A percentile compares a stretch with the other conserved stretches of the same genome.
phyloP scores from a whole-genome alignment of 2,888 invertebrate species.

The Carcina quercana region DNA sequence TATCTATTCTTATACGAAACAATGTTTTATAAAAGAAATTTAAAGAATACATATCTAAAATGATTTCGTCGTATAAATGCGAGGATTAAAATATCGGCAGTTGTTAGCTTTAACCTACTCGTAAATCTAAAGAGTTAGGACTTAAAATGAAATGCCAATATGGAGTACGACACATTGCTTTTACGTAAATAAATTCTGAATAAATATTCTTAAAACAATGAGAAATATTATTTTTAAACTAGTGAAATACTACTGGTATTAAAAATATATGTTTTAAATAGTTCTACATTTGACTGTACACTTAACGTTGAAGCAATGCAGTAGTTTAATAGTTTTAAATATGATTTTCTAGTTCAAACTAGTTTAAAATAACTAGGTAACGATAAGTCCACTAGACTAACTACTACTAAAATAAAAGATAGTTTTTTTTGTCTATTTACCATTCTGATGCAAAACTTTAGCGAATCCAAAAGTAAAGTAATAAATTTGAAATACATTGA shows the following conservation, averaged over 20 bases:
- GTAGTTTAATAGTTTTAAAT: no score
- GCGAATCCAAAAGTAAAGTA: no score
- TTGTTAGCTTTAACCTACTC: constrained; percentile 34
- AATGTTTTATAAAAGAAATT: constrained; percentile 11
- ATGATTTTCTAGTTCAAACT: no score
- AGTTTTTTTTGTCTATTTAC: no score
- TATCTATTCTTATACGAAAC: constrained; percentile 14
- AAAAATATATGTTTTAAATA: no score
- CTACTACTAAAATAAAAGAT: no score
- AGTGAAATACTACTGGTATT: not conserved
- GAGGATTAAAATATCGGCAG: constrained; percentile 64
- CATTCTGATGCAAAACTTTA: no score
- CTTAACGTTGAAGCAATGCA: no score
- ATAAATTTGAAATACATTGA: no score
- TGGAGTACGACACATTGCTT: constrained; percentile 52
- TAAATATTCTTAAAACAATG: constrained; percentile 36
- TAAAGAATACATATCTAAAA: constrained; percentile 2
- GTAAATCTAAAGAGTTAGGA: constrained; percentile 40
- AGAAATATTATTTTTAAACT: constrained; percentile 18
- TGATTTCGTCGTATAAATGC: constrained; percentile 43
- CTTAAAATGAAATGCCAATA: constrained; percentile 54
- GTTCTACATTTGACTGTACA: no score
- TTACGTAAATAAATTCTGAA: constrained; percentile 23
- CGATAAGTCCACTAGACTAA: no score
- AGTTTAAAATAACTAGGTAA: no score